Percentiles rank a stretch among this genome's conserved stretches.
Evolutionary conservation across 2,888 invertebrate genomes (phyloP).

Genomic region (Pammene fasciana): DNA sequence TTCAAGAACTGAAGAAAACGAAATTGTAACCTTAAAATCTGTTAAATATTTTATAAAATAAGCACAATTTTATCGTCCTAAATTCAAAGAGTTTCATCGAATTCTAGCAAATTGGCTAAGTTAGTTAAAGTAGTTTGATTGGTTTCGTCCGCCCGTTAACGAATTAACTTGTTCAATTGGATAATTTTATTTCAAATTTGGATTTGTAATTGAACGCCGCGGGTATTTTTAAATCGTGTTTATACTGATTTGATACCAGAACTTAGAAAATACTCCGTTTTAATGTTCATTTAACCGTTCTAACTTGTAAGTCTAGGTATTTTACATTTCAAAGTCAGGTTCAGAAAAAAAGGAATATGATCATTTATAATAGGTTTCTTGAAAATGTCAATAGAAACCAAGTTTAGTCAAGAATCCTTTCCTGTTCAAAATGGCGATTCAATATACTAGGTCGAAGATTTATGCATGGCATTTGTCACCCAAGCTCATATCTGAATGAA

Average conservation of each 20-base stretch:
- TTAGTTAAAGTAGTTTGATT: slow-evolving; percentile 40
- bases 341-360: too few relatives aligned
- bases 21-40: background rate
- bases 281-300: too few relatives aligned
- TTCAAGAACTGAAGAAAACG: too few relatives aligned
- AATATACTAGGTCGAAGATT: slow-evolving; percentile 5
- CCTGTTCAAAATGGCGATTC: slow-evolving; percentile 10
- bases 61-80: slow-evolving; percentile 21
- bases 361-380: too few relatives aligned
- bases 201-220: slow-evolving; percentile 25
- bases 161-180: slow-evolving; percentile 38
- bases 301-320: too few relatives aligned
- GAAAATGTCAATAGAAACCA: too few relatives aligned
- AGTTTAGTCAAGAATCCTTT: background rate
- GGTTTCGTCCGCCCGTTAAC: slow-evolving; percentile 31
- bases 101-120: slow-evolving; percentile 36
- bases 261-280: background rate
- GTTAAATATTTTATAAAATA: slow-evolving; percentile 19
- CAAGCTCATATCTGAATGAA: slow-evolving; percentile 16
- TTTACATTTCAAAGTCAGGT: too few relatives aligned
- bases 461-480: slow-evolving; percentile 22
- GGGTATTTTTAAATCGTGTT: slow-evolving; percentile 6
- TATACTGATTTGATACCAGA: background rate
- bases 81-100: slow-evolving; percentile 29
- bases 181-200: slow-evolving; percentile 36